Base-by-base conservation (phyloP, 2,797 vertebrate species). In the Parotocinclus haroldoi region DNA sequence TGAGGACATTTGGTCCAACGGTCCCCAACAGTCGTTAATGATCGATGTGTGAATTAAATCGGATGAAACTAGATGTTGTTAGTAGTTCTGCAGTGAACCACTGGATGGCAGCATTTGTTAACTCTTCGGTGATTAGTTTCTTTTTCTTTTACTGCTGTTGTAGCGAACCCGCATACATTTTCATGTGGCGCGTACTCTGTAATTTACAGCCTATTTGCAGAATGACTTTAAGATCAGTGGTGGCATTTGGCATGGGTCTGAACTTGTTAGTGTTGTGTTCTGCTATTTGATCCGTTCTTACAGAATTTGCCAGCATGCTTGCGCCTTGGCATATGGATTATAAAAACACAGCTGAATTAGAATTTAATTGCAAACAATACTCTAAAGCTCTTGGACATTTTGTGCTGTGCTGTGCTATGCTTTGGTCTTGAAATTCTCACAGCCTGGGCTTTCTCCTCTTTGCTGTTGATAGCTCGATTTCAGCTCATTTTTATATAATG, bases 381-480 rank as follows among this genome's bases (percentile, higher is more conserved):
- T 12, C 10, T 40, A 40, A 39, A 44, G 57, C 18, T 51, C 27
- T 53, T 4, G 9, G 1, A 59, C 7, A 13, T 17, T 46, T 27
- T 38, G 19, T 36, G 17, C 10, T 44, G 19, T 36, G 17, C 10
- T 44, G 14, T 27, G 16, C 13, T 61, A 53, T 55, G 66, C 66
- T 61, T 48, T 68, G 50, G 59, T 53, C 44, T 60, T 46, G 14
- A 55, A 68, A 48, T 39, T 27, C 7, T 48, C 50, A 54, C 16
- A 49, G 38, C 5, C 3, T 50, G 37, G 51, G 17, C 16, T 27
- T 36, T 56, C 37, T 27, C 7, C n/a, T 11, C 37, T 27, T 55
- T 36, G 56, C 51, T 56, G 58, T 36, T 69, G 67, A 69, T 48
- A 16, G 40, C 42, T 61, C 61, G 51, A 58, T 68, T 68, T 68